Evolutionary conservation across 2,797 vertebrate species (phyloP).

Genomic region (Manis pentadactyla): DNA sequence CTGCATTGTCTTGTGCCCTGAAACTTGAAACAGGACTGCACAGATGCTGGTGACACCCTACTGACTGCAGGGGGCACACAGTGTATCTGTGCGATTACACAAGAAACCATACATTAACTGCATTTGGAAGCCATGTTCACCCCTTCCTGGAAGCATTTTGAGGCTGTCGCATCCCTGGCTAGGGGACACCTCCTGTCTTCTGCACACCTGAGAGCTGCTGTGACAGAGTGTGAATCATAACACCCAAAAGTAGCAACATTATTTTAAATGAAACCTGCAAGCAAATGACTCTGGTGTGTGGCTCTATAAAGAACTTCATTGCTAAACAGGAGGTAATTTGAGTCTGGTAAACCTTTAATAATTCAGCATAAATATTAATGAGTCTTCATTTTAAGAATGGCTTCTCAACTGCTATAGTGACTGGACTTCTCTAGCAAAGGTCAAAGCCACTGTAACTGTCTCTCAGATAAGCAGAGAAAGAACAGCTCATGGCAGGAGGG

Average conservation of each 20-base stretch:
- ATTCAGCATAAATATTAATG: neutral
- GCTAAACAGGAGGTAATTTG: neutral
- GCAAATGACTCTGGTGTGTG: neutral
- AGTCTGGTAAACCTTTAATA: neutral
- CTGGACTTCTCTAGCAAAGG: neutral
- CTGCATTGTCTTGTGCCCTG: neutral
- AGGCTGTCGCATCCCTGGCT: neutral
- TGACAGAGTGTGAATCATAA: neutral
- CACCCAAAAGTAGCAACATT: neutral
- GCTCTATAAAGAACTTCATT: neutral
- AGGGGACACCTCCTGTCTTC: neutral
- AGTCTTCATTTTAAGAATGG: neutral
- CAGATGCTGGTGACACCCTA: neutral
- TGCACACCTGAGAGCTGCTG: neutral
- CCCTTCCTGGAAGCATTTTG: neutral
- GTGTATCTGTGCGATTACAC: neutral
- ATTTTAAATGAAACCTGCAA: neutral
- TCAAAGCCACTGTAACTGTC: neutral
- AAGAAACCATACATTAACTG: neutral
- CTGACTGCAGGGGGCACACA: neutral
- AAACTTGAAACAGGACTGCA: neutral
- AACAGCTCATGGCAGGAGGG: neutral
- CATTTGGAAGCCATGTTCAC: neutral
- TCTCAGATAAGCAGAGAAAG: neutral
- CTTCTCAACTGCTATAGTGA: neutral